A percentile compares a stretch with the other conserved stretches of the same genome.
Evolutionary conservation across 2,888 invertebrate species (phyloP).

Genomic region (Drosophila pseudotalamancana): DNA sequence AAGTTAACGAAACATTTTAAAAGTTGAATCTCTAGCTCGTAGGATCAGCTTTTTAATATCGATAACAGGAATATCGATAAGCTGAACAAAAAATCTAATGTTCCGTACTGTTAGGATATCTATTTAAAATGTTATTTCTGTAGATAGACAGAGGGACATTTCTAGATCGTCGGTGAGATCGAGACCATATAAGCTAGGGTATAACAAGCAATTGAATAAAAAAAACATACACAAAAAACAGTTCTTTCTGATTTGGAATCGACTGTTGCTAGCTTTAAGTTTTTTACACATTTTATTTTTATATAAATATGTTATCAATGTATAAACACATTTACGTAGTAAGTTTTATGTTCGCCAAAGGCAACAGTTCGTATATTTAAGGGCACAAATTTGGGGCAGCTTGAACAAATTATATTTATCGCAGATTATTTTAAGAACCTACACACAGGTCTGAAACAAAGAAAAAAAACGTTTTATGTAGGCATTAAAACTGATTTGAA

Average conservation of each 20-base stretch:
- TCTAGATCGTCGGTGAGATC: too few relatives aligned
- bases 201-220: neutral
- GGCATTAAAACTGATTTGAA: neutral
- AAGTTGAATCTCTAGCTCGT: too few relatives aligned
- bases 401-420: neutral
- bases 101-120: too few relatives aligned
- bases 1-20: too few relatives aligned
- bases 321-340: neutral
- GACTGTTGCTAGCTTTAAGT: slow-evolving; percentile 11
- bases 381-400: slow-evolving; percentile 1
- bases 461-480: neutral
- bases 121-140: too few relatives aligned
- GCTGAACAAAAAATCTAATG: too few relatives aligned
- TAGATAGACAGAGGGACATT: too few relatives aligned
- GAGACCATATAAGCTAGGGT: too few relatives aligned
- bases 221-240: slow-evolving; percentile 1
- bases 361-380: slow-evolving; percentile 6
- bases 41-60: too few relatives aligned
- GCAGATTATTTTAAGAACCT: too few relatives aligned
- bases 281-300: slow-evolving; percentile 13
- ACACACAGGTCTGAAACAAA: too few relatives aligned
- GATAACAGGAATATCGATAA: too few relatives aligned
- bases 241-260: slow-evolving; percentile 5
- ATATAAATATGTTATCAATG: neutral
- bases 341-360: slow-evolving; percentile 2